Evolutionary conservation across 2,797 vertebrate species (phyloP), one percentile per base, ranked within the genome.

Genomic region (Echiichthys vipera): DNA sequence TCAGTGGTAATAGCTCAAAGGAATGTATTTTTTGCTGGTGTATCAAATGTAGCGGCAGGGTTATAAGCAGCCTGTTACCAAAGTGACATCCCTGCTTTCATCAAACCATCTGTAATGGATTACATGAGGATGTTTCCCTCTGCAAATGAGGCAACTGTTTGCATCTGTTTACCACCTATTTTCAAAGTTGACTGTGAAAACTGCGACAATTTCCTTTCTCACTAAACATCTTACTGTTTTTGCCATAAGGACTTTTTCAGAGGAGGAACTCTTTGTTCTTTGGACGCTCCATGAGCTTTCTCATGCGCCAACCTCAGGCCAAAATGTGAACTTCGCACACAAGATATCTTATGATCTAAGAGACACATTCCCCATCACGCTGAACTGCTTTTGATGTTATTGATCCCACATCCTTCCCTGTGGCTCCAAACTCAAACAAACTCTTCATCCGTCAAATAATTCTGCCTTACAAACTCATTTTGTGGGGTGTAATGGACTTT

Each of bases 1-100:
- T 77, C 27, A 29, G 62, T 66, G 69, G 73, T 81, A 47, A 78
- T 43, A 65, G 70, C 77, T 85, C 68, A 83, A 74, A 83, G 74
- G 49, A 37, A 37, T 7, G 17, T 34, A 17, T 27, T 71, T 61
- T 64, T 59, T 36, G 57, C 46, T 24, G 36, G 43, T 45, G 67
- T 71, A 85, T 88, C 75, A 83, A 81, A 86, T 63, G 46, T 63
- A 37, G 12, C 13, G 1, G 50, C 70, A 25, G 64, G 72, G 71
- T 76, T 76, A 43, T 22, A 34, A 64, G 36, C 69, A 73, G 56
- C 46, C 34, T 42, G 43, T 30, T 62, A 53, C 25, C 59, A 83
- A 51, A 67, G 61, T 17, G 32, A 54, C 57, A 27, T 40, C 36
- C 5, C 36, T 7, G 15, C 55, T 56, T 81, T 69, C 32, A 81